Base-by-base conservation (phyloP, 1,140 invertebrate genomes). In the Bombyx mandarina region DNA sequence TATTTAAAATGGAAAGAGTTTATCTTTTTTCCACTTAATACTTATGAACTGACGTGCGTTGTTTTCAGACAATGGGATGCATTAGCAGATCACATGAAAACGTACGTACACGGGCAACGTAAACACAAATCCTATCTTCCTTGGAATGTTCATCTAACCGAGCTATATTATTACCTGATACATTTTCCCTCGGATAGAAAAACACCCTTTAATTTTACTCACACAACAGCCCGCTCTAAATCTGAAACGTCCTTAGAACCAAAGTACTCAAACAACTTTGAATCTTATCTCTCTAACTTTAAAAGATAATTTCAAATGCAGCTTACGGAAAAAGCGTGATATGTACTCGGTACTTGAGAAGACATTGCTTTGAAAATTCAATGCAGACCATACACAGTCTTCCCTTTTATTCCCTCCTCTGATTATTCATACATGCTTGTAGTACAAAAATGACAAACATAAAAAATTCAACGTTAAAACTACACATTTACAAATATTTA, bases 81-180 rank as follows among this genome's bases (percentile, higher is more conserved):
- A 68, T 68, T 71, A 66, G 62, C 66, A 62, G 67, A 67, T 65
- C 62, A 65, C 59, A 62, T 57, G 51, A 63, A 61, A 58, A 66
- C 51, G 54, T 65, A 66, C 52, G 51, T 51, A 58, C 46, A 58
- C 50, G 55, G 57, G 49, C 54, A 61, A 59, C 61, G 61, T 65
- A 62, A 67, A 60, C 60, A 66, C 60, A 70, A 70, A 67, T 67
- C 61, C 57, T 57, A 56, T 68, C 58, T 64, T 58, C 63, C 55
- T 61, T 65, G 64, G 63, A 71, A 65, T 66, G 62, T 54, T 72
- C 69, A 72, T 72, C 62, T 67, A 72, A 65, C 66, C 59, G 46
- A 61, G 66, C 67, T 65, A 63, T 69, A 71, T 67, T 71, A 71
- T 68, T 73, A 73, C 68, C 66, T 71, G 68, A 73, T 73, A 73